Percentiles rank a stretch among this genome's conserved stretches.
Evolutionary conservation across 2,888 invertebrate genomes (phyloP).

Genomic region (Oscheius myriophilus): DNA sequence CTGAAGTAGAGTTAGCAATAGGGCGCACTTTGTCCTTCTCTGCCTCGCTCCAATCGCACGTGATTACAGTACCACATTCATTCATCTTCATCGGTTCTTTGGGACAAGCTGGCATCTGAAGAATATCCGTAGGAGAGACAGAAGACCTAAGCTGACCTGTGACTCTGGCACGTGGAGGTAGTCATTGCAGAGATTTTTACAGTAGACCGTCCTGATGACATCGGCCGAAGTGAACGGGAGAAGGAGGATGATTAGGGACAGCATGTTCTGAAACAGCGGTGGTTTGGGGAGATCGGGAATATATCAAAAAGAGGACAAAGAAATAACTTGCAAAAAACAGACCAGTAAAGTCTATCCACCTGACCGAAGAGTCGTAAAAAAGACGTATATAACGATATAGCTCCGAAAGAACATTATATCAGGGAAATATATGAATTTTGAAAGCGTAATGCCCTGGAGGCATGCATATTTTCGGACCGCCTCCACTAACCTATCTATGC

Average conservation of each 20-base stretch:
- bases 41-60: constrained; percentile 47
- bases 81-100: constrained; percentile 40
- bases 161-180: constrained; percentile 43
- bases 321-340: too few relatives aligned
- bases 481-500: too few relatives aligned
- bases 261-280: neutral
- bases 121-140: too few relatives aligned
- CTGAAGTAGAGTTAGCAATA: constrained; percentile 38
- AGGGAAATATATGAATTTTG: too few relatives aligned
- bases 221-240: constrained; percentile 24
- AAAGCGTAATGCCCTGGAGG: too few relatives aligned
- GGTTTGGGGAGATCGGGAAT: too few relatives aligned
- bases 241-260: constrained; percentile 13
- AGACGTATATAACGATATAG: too few relatives aligned
- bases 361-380: too few relatives aligned
- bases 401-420: too few relatives aligned
- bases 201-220: constrained; percentile 44
- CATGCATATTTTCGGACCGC: too few relatives aligned
- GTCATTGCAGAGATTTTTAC: constrained; percentile 43
- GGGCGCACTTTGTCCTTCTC: constrained; percentile 44
- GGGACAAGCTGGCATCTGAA: constrained; percentile 38
- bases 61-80: constrained; percentile 51
- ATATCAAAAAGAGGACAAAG: too few relatives aligned
- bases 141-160: constrained; percentile 3
- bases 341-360: too few relatives aligned